Base-by-base conservation (phyloP, 2,113 vertebrate species). In the Aptenodytes forsteri region DNA sequence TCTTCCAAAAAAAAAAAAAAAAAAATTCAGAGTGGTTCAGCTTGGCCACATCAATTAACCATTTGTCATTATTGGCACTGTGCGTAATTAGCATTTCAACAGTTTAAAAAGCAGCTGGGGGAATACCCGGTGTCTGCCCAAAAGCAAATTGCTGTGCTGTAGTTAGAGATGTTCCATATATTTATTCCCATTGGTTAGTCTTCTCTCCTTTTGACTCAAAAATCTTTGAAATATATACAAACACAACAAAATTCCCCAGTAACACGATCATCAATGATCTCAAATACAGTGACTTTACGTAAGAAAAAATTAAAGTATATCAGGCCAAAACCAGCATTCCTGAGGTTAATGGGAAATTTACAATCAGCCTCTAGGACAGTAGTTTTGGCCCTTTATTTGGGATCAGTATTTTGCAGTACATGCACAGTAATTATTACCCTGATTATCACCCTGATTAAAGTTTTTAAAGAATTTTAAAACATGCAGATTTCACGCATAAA, bases 61-160 rank as follows among this genome's bases (percentile, higher is more conserved):
- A 36, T 87, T 88, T 73, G 71, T 92, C 91, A 54, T 86, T 84
- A 95, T 10, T 73, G 92, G 93, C 96, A 97, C 89, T 91, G 91
- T 94, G 85, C 44, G 18, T 82, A 93, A 93, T 95, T 83, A 89
- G 94, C 88, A 96, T 96, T 91, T 97, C 73, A 89, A 91, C 73
- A 89, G 73, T 89, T 93, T 72, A 65, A 94, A 92, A 89, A 93
- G 89, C 93, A 94, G 95, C 87, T 93, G 93, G 86, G 91, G 93
- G 97, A 97, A 97, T 94, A 96, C 90, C 78, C 87, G 32, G 93
- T 93, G 90, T 96, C 95, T 96, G 96, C 95, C 84, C 79, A 94
- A 92, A 95, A 95, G 64, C 71, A 91, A 93, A 96, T 70, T 89
- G 77, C 79, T 91, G 44, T 88, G 79, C 90, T 83, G 84, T 86